A percentile compares a stretch with the other conserved stretches of the same genome.
Evolutionary conservation across 2,888 invertebrate species (phyloP).

Genomic region (Cataglyphis altisquamis): DNA sequence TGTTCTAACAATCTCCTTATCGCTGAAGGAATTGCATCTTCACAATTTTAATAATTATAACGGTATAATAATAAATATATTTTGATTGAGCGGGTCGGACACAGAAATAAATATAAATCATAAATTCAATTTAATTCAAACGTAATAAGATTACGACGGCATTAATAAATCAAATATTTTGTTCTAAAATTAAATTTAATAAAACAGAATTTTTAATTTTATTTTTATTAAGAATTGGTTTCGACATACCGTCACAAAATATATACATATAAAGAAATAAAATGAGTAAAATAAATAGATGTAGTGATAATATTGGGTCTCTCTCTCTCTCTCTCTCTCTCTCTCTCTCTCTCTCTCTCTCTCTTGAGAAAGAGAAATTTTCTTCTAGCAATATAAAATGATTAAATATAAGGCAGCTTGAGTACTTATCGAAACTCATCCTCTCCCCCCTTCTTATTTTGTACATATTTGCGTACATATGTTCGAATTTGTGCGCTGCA

Average conservation of each 20-base stretch:
- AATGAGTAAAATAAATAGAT: background rate
- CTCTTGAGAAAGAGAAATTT: too few relatives aligned
- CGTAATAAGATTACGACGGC: background rate
- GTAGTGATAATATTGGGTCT: too few relatives aligned
- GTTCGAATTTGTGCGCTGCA: background rate
- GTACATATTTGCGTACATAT: background rate
- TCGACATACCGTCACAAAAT: background rate
- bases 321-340: too few relatives aligned
- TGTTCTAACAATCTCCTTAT: slow-evolving; percentile 6
- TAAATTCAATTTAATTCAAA: background rate
- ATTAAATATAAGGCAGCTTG: background rate
- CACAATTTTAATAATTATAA: background rate
- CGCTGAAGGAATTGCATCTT: slow-evolving; percentile 2
- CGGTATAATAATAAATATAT: slow-evolving; percentile 38
- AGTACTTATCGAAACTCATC: background rate
- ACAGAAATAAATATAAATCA: background rate
- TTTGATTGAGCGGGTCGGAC: background rate
- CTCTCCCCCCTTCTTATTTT: background rate
- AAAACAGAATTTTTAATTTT: background rate
- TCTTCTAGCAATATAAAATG: background rate
- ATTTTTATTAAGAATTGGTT: background rate
- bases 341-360: too few relatives aligned
- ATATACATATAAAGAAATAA: background rate
- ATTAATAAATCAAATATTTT: background rate
- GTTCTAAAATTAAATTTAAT: background rate